These are phyloP conservation scores for Hemibagrus guttatus DNA, from an alignment of 2,797 vertebrate genomes.

Conservation along the genomic window DNA sequence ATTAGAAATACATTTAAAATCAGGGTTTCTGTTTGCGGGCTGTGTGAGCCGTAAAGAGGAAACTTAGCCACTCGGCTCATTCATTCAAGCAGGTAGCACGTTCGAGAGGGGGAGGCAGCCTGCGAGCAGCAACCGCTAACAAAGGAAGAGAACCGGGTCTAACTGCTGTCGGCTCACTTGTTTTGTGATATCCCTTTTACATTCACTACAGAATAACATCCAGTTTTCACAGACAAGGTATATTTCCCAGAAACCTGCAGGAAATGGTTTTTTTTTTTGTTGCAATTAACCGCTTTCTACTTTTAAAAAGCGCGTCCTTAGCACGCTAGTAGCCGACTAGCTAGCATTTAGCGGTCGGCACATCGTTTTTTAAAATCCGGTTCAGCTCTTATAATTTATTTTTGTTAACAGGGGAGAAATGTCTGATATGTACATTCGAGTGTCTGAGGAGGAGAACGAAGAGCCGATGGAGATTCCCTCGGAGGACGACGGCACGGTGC, in stretches of 20 bases:
- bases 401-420: slow-evolving; percentile 69
- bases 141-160: slow-evolving; percentile 42
- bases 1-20: neutral
- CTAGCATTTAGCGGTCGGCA: slow-evolving; percentile 6
- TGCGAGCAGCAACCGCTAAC: slow-evolving; percentile 38
- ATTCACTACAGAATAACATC: too few relatives aligned
- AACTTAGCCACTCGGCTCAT: neutral
- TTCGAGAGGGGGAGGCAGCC: neutral
- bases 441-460: slow-evolving; percentile 97
- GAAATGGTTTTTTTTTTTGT: neutral
- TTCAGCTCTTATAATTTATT: neutral
- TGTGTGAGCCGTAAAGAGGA: neutral
- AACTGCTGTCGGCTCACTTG: neutral
- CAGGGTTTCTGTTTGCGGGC: neutral
- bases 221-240: neutral
- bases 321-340: neutral
- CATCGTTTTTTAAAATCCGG: neutral
- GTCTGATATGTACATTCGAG: slow-evolving; percentile 95
- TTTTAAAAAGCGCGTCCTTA: neutral
- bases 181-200: neutral
- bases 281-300: neutral
- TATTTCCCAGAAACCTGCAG: neutral
- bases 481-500: slow-evolving; percentile 93
- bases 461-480: slow-evolving; percentile 98
- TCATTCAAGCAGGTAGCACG: slow-evolving; percentile 42